Conservation (phyloP, 1,140 invertebrate genomes). For the Neodiprion virginianus region DNA sequence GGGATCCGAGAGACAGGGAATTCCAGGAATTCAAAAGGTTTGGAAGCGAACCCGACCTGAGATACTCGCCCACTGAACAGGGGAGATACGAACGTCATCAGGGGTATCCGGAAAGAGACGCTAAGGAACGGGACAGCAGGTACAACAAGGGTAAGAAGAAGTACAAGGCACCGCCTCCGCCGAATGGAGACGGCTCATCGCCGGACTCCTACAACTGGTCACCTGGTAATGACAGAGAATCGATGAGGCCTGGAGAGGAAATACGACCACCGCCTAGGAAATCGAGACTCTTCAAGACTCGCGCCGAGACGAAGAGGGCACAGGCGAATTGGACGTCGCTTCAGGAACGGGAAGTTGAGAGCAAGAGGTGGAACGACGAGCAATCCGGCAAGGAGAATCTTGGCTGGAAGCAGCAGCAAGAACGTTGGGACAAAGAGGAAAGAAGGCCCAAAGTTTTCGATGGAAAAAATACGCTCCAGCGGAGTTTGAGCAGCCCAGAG, state of each 20-base stretch:
- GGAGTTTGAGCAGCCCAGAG: conserved; percentile 70
- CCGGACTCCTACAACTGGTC: conserved; percentile 64
- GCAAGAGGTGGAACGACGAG: conserved; percentile 29
- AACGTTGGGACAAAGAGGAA: conserved; percentile 21
- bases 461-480: conserved; percentile 55
- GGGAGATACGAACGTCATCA: conserved; percentile 21
- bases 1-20: conserved; percentile 34
- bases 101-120: conserved; percentile 38
- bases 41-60: conserved; percentile 76
- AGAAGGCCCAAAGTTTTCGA: conserved; percentile 32
- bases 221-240: conserved; percentile 43
- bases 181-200: conserved; percentile 61
- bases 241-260: conserved; percentile 32
- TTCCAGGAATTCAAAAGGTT: conserved; percentile 59
- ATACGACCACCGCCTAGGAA: conserved; percentile 63
- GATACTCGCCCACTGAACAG: conserved; percentile 42
- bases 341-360: conserved; percentile 25
- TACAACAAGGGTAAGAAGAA: conserved; percentile 68
- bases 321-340: conserved; percentile 38
- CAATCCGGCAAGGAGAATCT: conserved; percentile 23
- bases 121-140: conserved; percentile 40
- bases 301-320: conserved; percentile 70
- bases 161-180: conserved; percentile 69
- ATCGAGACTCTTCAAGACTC: conserved; percentile 75
- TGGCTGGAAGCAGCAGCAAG: conserved; percentile 24